Base-by-base conservation (phyloP, 2,888 invertebrate genomes). In the Mimas tiliae region DNA sequence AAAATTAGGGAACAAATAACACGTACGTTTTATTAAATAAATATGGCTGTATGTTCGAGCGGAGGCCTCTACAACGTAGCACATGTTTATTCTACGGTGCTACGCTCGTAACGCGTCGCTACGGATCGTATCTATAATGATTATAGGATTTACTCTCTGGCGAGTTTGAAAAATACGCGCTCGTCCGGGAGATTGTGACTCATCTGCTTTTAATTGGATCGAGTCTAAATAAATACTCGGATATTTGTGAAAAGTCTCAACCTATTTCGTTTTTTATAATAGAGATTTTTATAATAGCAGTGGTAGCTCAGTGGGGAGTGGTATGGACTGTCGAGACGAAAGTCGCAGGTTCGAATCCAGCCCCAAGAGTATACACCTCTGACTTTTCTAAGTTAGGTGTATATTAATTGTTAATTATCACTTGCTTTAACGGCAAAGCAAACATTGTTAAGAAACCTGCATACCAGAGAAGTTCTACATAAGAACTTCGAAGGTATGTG, bases 71-170 rank as follows among this genome's bases (percentile, higher is more conserved):
- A 64, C 63, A 21, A 11, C 42, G 58, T 58, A 58, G 58, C 58
- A 86, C 85, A 82, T 86, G 83, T 85, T 86, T 85, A 82, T 82
- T 82, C 86, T 85, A 84, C 65, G 65, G 33, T 62, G 75, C 74
- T 79, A 75, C 71, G 70, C 64, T 64, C 72, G 73, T 71, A 76
- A 66, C 66, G 65, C 58, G 34, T 53, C 42, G 58, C 65, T 66
- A 64, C 68, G 52, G 65, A 62, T 65, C 58, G 58, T 58, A 58
- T 58, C 58, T 58, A 58, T 58, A 58, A 58, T 58, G 58, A 58
- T 58, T 58, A 58, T 58, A 42, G 58, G 58, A 42, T 58, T 58
- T 58, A 58, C 58, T 58, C 58, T 58, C 42, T 42, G 58, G 11
- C 58, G 58, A 19, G 58, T 58, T 38, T 58, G 42, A 58, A 58